Evolutionary conservation across 1,140 invertebrate genomes (phyloP).

Genomic region (Camponotus vicinus): DNA sequence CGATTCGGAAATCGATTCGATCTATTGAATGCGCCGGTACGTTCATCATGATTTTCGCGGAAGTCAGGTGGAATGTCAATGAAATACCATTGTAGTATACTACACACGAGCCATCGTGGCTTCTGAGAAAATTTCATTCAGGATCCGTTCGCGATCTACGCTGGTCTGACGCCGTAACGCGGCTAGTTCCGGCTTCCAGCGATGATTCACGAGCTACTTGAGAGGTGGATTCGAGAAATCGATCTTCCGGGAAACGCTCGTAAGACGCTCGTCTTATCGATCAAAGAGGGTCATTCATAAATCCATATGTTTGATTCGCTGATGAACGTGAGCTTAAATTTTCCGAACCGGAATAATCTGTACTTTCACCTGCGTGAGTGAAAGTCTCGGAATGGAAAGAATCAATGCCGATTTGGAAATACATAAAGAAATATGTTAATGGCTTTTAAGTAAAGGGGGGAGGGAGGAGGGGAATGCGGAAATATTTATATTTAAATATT

Average conservation of each 20-base stretch:
- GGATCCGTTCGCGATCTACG: constrained; percentile 59
- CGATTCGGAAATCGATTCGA: not conserved
- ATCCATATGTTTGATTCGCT: not conserved
- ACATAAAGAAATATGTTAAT: not conserved
- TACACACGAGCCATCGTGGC: constrained; percentile 27
- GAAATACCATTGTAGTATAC: constrained; percentile 23
- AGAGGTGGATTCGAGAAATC: constrained; percentile 44
- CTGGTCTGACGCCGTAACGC: constrained; percentile 10
- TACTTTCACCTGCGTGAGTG: not conserved
- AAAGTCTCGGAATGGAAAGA: not conserved
- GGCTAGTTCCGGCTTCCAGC: constrained; percentile 69
- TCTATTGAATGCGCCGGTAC: not conserved
- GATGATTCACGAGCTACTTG: constrained; percentile 71
- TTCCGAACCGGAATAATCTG: not conserved
- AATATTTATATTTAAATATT: not conserved
- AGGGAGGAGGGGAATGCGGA: not conserved
- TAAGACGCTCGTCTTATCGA: not conserved
- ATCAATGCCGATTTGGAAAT: not conserved
- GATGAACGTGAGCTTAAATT: not conserved
- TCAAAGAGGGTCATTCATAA: not conserved
- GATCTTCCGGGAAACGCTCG: constrained; percentile 55
- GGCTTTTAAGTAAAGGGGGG: not conserved
- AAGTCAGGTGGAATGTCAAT: constrained; percentile 53
- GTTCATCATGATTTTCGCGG: constrained; percentile 53
- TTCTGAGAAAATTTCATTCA: constrained; percentile 76